phyloP scores from a whole-genome alignment of 2,797 vertebrate genomes.

The Gephyroberyx darwinii region DNA sequence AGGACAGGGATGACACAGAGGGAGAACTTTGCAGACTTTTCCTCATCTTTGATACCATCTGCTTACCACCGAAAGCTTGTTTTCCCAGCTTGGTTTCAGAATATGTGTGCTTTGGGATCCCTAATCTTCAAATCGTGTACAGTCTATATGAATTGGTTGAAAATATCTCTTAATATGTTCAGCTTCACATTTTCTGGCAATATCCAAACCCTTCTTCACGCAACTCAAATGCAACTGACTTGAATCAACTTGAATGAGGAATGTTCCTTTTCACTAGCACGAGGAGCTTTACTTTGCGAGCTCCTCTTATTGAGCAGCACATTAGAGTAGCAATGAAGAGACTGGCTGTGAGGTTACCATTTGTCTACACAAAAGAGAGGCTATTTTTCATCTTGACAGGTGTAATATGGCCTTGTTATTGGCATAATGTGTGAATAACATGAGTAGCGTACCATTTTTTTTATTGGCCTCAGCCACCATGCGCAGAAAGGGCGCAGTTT shows the following conservation, averaged over 20 bases:
- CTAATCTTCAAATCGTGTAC: neutral
- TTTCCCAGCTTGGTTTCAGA: constrained; percentile 3
- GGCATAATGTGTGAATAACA: constrained; percentile 56
- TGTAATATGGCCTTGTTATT: constrained; percentile 61
- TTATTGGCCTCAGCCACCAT: constrained; percentile 37
- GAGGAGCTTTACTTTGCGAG: constrained; percentile 24
- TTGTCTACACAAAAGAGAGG: constrained; percentile 59
- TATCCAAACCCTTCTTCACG: neutral
- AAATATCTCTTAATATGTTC: neutral
- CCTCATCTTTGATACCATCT: constrained; percentile 31
- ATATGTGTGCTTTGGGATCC: neutral
- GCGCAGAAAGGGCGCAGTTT: constrained; percentile 48
- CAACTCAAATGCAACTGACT: neutral
- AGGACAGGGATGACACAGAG: constrained; percentile 46
- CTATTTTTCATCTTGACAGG: constrained; percentile 65
- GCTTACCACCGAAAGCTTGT: constrained; percentile 11
- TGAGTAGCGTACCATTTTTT: constrained; percentile 30
- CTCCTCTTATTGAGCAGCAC: constrained; percentile 37
- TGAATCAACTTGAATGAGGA: neutral
- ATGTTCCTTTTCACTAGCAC: constrained; percentile 26
- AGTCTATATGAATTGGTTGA: neutral
- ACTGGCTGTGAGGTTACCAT: constrained; percentile 45
- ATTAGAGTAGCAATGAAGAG: constrained; percentile 56
- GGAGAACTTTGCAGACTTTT: constrained; percentile 28
- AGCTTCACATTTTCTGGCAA: neutral